phyloP scores from a whole-genome alignment of 1,140 invertebrate genomes.

The Berghia stephanieae region DNA sequence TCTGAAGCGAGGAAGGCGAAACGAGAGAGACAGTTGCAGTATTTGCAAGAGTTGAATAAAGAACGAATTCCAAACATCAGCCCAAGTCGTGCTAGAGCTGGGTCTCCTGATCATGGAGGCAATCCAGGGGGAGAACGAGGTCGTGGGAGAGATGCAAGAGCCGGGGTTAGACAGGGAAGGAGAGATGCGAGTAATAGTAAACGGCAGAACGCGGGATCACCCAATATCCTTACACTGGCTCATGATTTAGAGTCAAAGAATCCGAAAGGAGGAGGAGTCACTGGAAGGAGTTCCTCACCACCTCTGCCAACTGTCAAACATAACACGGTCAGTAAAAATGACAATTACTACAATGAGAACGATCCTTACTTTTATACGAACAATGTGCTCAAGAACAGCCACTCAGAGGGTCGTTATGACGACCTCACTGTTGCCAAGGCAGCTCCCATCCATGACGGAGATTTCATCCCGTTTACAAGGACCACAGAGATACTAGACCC shows the following conservation, averaged over 20 bases:
- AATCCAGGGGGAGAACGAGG: slow-evolving; percentile 23
- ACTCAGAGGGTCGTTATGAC: neutral
- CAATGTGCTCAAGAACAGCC: slow-evolving; percentile 18
- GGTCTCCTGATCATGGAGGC: neutral
- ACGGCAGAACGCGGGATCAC: neutral
- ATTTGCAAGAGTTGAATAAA: slow-evolving; percentile 56
- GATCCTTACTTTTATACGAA: slow-evolving; percentile 32
- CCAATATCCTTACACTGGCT: slow-evolving; percentile 16
- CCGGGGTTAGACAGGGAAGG: neutral
- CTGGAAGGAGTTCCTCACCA: slow-evolving; percentile 36
- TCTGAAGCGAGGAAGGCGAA: slow-evolving; percentile 46
- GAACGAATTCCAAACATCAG: slow-evolving; percentile 46
- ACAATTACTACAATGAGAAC: slow-evolving; percentile 28
- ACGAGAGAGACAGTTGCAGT: slow-evolving; percentile 49
- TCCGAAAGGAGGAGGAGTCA: neutral
- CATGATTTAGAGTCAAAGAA: neutral
- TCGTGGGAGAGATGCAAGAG: slow-evolving; percentile 3
- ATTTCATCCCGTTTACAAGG: slow-evolving; percentile 65
- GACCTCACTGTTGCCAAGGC: slow-evolving; percentile 25
- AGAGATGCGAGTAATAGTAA: neutral
- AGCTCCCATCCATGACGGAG: slow-evolving; percentile 41
- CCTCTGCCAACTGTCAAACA: slow-evolving; percentile 56
- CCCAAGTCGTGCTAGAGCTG: slow-evolving; percentile 32
- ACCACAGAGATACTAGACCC: slow-evolving; percentile 64
- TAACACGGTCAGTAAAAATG: slow-evolving; percentile 17